Base-by-base conservation (phyloP, 2,888 invertebrate species). In the Leptinotarsa juncta region DNA sequence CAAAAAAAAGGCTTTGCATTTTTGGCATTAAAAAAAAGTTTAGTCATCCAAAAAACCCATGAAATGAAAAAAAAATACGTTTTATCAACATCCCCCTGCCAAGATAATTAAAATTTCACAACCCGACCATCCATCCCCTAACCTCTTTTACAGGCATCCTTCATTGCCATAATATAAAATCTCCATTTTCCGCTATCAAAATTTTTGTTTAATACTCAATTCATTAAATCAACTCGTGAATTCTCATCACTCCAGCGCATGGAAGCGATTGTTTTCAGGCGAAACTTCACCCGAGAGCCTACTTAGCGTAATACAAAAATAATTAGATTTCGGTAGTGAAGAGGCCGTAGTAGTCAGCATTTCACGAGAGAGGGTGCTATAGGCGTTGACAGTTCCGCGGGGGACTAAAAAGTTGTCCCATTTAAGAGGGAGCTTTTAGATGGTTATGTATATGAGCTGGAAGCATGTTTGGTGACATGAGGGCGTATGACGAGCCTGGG, bases 271-370 rank as follows among this genome's bases (percentile, higher is more conserved):
- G 75, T 76, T 74, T 72, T 55, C 68, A 57, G 42, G 60, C 32
- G 65, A 66, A 78, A 81, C 74, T 79, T 77, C 65, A 76, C 81
- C 80, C 80, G 71, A 75, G 79, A 78, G 80, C 71, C 75, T 81
- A 81, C 81, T 81, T 78, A 79, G 72, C 75, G 73, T 81, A 81
- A 81, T 81, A 75, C 78, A 80, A 78, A 81, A 81, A 81, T 81
- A 81, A 81, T 81, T 81, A 79, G 81, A 81, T 80, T 80, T 81
- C 49, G 67, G 70, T 67, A 70, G 77, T 71, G 49, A 70, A 77
- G 77, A 74, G 72, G 77, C 72, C 70, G 75, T 72, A 69, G 72
- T 69, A 72, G 70, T 75, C 48, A 18, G 51, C 57, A 70, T 75
- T 72, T 69, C 62, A 69, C 66, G 72, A 51, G 69, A 65, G 60